Percentiles rank a stretch among this genome's conserved stretches.
Evolutionary conservation across 2,797 vertebrate genomes (phyloP).

Genomic region (Microcaecilia unicolor): DNA sequence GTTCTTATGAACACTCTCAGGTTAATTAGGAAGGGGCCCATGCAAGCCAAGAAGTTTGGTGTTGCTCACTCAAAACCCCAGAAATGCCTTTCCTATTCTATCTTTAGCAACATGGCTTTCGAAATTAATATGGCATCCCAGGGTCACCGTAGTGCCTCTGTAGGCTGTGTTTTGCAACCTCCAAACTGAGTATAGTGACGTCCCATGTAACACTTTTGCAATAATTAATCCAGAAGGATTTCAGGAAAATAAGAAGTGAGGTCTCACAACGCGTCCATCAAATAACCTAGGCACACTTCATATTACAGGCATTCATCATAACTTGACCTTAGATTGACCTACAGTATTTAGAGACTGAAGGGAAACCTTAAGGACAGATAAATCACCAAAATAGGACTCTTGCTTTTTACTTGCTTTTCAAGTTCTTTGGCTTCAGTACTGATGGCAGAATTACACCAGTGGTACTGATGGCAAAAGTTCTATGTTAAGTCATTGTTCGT

Average conservation of each 20-base stretch:
- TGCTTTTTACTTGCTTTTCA: neutral
- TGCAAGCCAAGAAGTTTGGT: too few species aligned
- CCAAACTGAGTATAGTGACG: too few species aligned
- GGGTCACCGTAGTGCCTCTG: too few species aligned
- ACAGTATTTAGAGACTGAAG: neutral
- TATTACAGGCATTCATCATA: neutral
- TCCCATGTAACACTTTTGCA: too few species aligned
- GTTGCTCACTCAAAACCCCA: too few species aligned
- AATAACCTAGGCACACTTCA: conserved; percentile 6
- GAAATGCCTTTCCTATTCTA: too few species aligned
- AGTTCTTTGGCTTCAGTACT: conserved; percentile 1
- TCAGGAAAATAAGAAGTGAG: neutral
- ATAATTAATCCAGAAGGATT: neutral
- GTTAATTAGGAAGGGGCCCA: too few species aligned
- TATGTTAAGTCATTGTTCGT: neutral
- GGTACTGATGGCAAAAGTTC: neutral
- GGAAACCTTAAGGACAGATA: conserved; percentile 1
- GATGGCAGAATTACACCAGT: neutral
- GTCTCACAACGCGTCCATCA: neutral
- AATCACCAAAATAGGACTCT: conserved; percentile 6
- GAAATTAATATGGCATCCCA: too few species aligned
- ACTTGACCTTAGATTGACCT: neutral
- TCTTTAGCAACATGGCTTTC: too few species aligned
- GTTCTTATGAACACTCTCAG: too few species aligned
- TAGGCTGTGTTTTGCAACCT: too few species aligned